Evolutionary conservation across 2,888 invertebrate genomes (phyloP), one percentile per base, ranked within the genome.

Genomic region (Macrophya annulata): DNA sequence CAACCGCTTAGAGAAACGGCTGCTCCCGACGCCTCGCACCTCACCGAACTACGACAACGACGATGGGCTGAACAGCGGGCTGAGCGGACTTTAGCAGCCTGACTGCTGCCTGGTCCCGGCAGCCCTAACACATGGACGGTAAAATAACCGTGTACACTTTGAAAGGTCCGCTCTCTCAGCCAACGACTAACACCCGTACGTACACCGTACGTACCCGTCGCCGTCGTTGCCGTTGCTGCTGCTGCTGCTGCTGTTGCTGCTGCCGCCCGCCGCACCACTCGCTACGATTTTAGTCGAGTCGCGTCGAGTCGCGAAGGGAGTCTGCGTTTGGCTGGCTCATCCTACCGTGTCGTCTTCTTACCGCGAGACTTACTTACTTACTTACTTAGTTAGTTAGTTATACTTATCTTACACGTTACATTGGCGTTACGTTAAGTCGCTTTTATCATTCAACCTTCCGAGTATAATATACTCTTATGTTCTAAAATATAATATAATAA

Each of bases 221-320:
- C 25, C 48, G 55, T 74, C 31, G 81, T 25, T 21, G 62, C 43
- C 62, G 74, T 77, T 15, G 25, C 51, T 51, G 74, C 74, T n/a
- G 74, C 77, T 43, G 43, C 43, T 5, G 25, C 51, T 51, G 74
- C 74, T n/a, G 74, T 55, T 43, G 43, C 43, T 5, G 43, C 43
- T 55, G 55, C 74, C 45, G 74, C 48, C 48, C 43, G 81, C 59
- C 82, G 65, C 82, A 68, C 82, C 65, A 65, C 65, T 82, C 65
- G 68, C 83, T 48, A 83, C 83, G 68, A 83, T 88, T 88, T 88
- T 88, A 88, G 86, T 87, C 87, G 88, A 87, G 86, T 84, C 86
- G 87, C 85, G 88, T 87, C 87, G 88, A 86, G 88, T 87, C 86
- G 88, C 88, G 87, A 85, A 87, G 87, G 86, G 87, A 87, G 86